Evolutionary conservation across 2,797 vertebrate genomes (phyloP).

Genomic region (Botia almorhae): DNA sequence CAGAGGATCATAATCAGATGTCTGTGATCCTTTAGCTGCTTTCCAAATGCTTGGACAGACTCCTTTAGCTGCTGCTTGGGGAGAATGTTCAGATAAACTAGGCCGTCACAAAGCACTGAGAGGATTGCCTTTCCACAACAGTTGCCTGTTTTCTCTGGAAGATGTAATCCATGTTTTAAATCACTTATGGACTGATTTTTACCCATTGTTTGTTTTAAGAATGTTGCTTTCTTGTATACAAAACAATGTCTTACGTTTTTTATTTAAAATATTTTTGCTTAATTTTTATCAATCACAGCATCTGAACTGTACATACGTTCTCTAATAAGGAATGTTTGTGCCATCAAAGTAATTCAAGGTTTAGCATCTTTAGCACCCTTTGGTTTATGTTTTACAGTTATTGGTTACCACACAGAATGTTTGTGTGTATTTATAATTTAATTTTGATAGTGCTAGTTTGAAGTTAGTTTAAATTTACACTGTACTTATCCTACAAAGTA

Average conservation of each 20-base stretch:
- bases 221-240: neutral
- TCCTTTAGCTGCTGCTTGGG: conserved; percentile 75
- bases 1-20: conserved; percentile 58
- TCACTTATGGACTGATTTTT: conserved; percentile 32
- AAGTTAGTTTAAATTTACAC: no score
- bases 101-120: conserved; percentile 68
- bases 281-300: no score
- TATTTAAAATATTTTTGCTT: neutral
- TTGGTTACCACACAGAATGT: no score
- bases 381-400: no score
- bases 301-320: no score
- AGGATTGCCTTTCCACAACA: conserved; percentile 74
- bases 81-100: conserved; percentile 72
- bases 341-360: no score
- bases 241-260: neutral
- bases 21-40: conserved; percentile 67
- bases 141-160: conserved; percentile 48
- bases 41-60: conserved; percentile 73
- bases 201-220: conserved; percentile 26
- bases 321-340: no score
- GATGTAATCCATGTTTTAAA: conserved; percentile 53
- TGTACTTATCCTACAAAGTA: no score
- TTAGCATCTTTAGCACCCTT: no score
- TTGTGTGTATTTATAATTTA: no score
- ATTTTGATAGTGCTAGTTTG: no score